Evolutionary conservation across 2,113 vertebrate species (phyloP).

Genomic region (Megalops atlanticus): DNA sequence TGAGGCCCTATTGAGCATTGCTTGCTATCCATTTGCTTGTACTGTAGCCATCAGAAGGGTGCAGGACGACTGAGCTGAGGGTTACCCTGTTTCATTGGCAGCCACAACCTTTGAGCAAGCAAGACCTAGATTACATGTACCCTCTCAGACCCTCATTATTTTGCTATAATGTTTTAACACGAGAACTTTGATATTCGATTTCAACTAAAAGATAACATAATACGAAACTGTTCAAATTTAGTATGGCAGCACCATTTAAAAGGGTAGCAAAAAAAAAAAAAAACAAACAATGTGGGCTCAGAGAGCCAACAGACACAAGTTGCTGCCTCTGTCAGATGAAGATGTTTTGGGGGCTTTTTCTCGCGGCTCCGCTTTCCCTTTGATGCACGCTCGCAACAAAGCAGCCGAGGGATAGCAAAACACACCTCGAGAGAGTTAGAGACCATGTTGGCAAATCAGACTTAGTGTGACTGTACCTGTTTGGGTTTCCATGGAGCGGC

Average conservation of each 20-base stretch:
- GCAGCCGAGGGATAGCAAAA: background rate
- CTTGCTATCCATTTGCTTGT: background rate
- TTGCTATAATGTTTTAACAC: too few species aligned
- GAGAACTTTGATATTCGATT: too few species aligned
- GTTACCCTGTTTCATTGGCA: too few species aligned
- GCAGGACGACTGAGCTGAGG: too few species aligned
- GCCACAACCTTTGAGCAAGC: too few species aligned
- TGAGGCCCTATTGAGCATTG: background rate
- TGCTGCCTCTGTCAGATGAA: background rate
- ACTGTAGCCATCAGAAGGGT: background rate
- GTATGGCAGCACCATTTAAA: background rate
- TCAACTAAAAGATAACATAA: too few species aligned
- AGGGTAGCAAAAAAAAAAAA: too few species aligned
- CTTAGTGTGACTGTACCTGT: background rate
- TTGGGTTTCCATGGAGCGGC: background rate
- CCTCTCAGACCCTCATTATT: too few species aligned
- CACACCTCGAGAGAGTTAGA: background rate
- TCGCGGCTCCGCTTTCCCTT: slow-evolving; percentile 32
- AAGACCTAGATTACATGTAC: too few species aligned
- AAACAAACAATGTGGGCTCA: too few species aligned
- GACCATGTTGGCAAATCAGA: background rate
- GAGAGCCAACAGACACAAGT: background rate
- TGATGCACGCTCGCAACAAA: slow-evolving; percentile 30
- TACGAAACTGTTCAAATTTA: too few species aligned
- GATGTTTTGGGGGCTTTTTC: slow-evolving; percentile 43